phyloP scores from a whole-genome alignment of 2,888 invertebrate species.

The Lissocephala sabroskyi region DNA sequence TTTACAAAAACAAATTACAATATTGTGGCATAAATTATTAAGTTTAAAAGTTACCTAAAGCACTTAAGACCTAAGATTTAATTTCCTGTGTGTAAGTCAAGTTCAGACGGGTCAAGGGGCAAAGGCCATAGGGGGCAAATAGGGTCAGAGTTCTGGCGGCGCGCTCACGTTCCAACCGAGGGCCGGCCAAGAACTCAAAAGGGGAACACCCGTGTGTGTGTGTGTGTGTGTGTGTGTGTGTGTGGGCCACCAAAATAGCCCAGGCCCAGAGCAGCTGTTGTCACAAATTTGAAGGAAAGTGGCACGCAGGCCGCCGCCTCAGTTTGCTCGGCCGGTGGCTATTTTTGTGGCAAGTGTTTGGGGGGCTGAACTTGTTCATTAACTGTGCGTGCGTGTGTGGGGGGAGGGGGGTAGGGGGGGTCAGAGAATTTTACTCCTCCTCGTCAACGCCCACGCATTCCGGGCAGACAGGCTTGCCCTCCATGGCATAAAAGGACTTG shows the following conservation, averaged over 20 bases:
- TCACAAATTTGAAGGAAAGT: constrained; percentile 13
- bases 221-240: constrained; percentile 17
- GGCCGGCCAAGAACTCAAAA: constrained; percentile 19
- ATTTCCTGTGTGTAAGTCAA: constrained; percentile 42
- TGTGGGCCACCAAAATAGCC: constrained; percentile 51
- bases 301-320: constrained; percentile 10
- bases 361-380: no score
- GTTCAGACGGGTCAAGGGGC: constrained; percentile 7
- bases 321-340: constrained; percentile 19
- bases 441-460: constrained; percentile 93
- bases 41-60: constrained; percentile 66
- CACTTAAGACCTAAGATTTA: constrained; percentile 61
- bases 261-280: constrained; percentile 23
- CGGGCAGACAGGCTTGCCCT: constrained; percentile 96
- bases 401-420: not conserved
- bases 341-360: constrained; percentile 32
- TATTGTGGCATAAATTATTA: constrained; percentile 64
- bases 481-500: constrained; percentile 97
- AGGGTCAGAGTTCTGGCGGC: constrained; percentile 10
- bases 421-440: constrained; percentile 75
- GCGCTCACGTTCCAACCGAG: constrained; percentile 14
- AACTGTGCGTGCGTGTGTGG: not conserved
- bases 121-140: not conserved
- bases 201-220: no score
- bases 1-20: constrained; percentile 72